phyloP scores from a whole-genome alignment of 2,113 vertebrate species.

The Centropus unirufus region DNA sequence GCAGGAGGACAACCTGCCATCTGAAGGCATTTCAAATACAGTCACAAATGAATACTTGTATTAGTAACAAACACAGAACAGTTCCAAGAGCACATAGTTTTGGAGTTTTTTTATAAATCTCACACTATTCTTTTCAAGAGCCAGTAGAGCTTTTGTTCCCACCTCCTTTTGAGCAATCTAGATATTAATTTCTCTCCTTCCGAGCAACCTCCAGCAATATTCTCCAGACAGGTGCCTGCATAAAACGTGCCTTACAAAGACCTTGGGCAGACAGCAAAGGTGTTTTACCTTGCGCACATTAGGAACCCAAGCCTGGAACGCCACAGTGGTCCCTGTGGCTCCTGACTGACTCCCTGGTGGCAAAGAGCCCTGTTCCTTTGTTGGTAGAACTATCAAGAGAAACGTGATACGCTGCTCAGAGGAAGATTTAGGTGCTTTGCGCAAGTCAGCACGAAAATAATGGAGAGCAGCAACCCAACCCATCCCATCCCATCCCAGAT shows the following conservation, averaged over 20 bases:
- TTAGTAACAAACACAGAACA: conserved; percentile 41
- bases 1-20: conserved; percentile 32
- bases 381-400: background rate
- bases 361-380: background rate
- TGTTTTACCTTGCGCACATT: background rate
- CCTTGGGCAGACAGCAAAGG: conserved; percentile 42
- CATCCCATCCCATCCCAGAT: background rate
- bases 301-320: background rate
- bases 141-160: conserved; percentile 31
- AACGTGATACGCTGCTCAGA: background rate
- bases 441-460: background rate
- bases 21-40: conserved; percentile 39
- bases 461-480: background rate
- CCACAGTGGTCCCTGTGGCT: background rate
- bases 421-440: background rate
- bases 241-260: conserved; percentile 39
- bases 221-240: conserved; percentile 42
- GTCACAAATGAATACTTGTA: conserved; percentile 49
- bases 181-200: conserved; percentile 53
- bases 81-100: background rate
- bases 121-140: conserved; percentile 48
- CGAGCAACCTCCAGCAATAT: conserved; percentile 29
- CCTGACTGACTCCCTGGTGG: background rate
- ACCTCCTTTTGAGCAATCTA: conserved; percentile 34
- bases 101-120: background rate